These are phyloP conservation scores for Popillia japonica DNA, from an alignment of 1,140 invertebrate species.

Conservation along the genomic window DNA sequence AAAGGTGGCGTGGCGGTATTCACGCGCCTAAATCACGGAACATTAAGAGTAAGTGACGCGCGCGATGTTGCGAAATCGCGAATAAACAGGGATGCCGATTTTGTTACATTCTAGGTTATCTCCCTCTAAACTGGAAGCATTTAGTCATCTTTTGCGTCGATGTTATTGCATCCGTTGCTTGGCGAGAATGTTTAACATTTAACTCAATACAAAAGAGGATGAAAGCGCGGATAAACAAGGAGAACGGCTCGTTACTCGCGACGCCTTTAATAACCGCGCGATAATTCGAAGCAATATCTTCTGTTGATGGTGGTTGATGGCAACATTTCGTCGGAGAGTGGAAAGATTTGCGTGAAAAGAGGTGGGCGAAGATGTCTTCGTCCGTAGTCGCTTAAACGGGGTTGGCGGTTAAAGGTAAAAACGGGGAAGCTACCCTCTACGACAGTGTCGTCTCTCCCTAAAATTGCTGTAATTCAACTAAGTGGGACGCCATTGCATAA, in stretches of 20 bases:
- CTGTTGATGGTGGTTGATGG: background rate
- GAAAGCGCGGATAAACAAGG: background rate
- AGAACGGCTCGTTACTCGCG: background rate
- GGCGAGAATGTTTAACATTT: background rate
- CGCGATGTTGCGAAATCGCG: background rate
- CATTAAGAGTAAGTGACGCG: background rate
- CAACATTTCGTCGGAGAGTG: background rate
- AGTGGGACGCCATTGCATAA: conserved; percentile 29
- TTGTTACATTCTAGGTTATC: too few relatives aligned
- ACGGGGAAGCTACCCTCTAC: too few relatives aligned
- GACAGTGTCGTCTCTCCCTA: background rate
- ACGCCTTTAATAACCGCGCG: background rate
- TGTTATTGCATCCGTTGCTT: background rate
- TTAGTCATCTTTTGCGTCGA: background rate
- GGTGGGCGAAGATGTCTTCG: too few relatives aligned
- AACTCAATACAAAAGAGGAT: background rate
- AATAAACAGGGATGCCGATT: too few relatives aligned
- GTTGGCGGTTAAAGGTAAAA: too few relatives aligned
- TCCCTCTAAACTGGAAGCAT: background rate
- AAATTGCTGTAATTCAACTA: conserved; percentile 32
- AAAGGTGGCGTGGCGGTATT: background rate
- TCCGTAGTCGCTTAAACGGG: too few relatives aligned
- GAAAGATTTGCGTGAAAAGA: too few relatives aligned
- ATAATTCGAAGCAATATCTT: conserved; percentile 2
- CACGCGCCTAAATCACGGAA: background rate